These are phyloP conservation scores for Leptinotarsa undecemlineata DNA, from an alignment of 1,140 invertebrate species.

Conservation along the genomic window DNA sequence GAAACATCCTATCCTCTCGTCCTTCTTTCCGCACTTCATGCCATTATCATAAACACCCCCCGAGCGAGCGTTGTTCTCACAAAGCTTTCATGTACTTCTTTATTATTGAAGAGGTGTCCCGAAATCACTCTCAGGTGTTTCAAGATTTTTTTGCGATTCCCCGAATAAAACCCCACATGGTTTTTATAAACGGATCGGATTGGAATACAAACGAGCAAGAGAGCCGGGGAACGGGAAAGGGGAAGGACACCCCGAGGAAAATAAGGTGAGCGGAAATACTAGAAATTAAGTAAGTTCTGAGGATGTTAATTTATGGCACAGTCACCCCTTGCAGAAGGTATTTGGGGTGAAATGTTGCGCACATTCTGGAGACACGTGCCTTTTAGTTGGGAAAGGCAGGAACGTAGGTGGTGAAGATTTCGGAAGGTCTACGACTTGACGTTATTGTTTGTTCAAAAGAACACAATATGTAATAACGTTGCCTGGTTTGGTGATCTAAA, in stretches of 20 bases:
- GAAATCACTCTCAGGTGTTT: conserved; percentile 1
- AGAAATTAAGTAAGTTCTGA: conserved; percentile 21
- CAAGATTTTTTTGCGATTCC: not conserved
- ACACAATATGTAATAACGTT: too few relatives aligned
- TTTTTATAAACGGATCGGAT: not conserved
- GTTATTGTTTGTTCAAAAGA: too few relatives aligned
- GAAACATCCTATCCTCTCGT: conserved; percentile 6
- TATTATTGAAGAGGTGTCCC: conserved; percentile 21
- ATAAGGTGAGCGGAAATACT: conserved; percentile 10
- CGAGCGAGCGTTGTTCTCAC: not conserved
- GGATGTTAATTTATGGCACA: conserved; percentile 13
- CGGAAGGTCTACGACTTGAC: too few relatives aligned
- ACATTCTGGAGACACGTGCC: conserved; percentile 9
- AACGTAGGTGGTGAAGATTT: not conserved
- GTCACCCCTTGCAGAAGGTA: conserved; percentile 8
- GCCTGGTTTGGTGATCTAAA: too few relatives aligned
- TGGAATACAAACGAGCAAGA: conserved; percentile 2
- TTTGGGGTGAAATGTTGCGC: conserved; percentile 11
- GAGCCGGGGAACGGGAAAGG: not conserved
- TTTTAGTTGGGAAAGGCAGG: not conserved
- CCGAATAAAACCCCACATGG: conserved; percentile 4
- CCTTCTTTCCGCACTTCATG: conserved; percentile 8
- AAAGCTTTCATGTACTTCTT: conserved; percentile 1
- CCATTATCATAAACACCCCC: conserved; percentile 6
- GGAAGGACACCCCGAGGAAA: not conserved